Base-by-base conservation (phyloP, 1,140 invertebrate species). In the Araneus ventricosus region DNA sequence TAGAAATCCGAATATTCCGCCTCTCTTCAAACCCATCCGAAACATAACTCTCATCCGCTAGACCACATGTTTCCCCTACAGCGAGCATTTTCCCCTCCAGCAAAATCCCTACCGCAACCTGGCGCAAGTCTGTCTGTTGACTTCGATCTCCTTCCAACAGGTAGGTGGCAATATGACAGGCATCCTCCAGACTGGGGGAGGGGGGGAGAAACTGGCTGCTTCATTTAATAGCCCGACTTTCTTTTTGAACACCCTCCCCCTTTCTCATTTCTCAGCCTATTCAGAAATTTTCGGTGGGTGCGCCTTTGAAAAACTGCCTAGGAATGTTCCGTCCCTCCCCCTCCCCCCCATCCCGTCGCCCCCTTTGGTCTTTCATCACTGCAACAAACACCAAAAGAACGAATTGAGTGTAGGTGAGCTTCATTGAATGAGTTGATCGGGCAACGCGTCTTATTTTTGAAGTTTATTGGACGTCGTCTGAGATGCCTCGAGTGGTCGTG, bases 81-180 rank as follows among this genome's bases (percentile, higher is more conserved):
- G 22, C 10, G 20, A 61, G 24, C 59, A 22, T 14, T 37, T 75
- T 37, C 14, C 67, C 67, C 8, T 34, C 2, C 4, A 17, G 27
- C 0, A 30, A 27, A 45, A 52, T 52, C 82, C 24, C 22, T n/a
- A 57, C 4, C 10, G 24, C 7, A 45, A 17, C 39, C 22, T 57
- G 82, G 82, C 82, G 82, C 82, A 20, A 20, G 39, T n/a, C 41
- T 52, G 82, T 84, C 82, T 84, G 82, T 45, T 34, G 5, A 57
- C 45, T 57, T 5, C 82, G 82, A 84, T 57, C 45, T 84, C 45
- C n/a, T 8, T 20, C 45, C 24, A 41, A 27, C 45, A 84, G 41
- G 82, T 84, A 30, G 82, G 82, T 84, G 82, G 82, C 82, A 84
- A 57, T 84, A 57, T 84, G 82, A 84, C 45, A 84, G 45, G 8